phyloP scores from a whole-genome alignment of 2,797 vertebrate genomes.

The Scolopax bukidnonensis region DNA sequence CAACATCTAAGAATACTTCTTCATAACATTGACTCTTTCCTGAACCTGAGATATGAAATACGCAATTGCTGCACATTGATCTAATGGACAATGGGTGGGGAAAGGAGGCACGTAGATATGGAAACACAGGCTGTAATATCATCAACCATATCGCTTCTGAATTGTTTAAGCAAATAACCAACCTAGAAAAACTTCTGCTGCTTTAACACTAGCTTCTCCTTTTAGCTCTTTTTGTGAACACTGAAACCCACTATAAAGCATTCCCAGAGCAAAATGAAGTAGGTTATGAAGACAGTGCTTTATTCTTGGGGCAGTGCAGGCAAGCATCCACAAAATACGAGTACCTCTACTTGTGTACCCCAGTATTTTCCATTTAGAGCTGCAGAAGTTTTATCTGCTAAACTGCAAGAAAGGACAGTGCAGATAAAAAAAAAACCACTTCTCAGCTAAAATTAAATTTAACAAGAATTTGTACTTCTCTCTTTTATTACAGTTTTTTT shows the following conservation, averaged over 20 bases:
- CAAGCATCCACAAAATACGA: neutral
- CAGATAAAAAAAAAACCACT: neutral
- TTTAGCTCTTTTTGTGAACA: neutral
- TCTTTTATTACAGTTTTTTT: neutral
- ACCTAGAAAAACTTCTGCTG: neutral
- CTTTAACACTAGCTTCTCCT: neutral
- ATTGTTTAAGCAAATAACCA: neutral
- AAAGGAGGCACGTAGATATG: accelerated
- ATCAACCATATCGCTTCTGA: neutral
- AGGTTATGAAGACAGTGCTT: neutral
- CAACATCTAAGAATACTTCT: neutral
- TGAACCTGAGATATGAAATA: neutral
- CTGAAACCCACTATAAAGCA: neutral
- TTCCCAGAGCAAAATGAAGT: neutral
- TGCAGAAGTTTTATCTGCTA: neutral
- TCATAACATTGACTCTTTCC: neutral
- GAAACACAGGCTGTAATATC: neutral
- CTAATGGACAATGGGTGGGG: accelerated
- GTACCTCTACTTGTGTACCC: neutral
- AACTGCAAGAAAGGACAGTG: neutral
- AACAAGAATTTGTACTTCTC: neutral
- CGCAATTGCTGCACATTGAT: neutral
- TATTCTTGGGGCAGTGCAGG: accelerated
- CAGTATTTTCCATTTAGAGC: neutral
- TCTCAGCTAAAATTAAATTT: neutral